A percentile compares a stretch with the other conserved stretches of the same genome.
phyloP scores from a whole-genome alignment of 1,140 invertebrate genomes.

The Drosophila ironensis region DNA sequence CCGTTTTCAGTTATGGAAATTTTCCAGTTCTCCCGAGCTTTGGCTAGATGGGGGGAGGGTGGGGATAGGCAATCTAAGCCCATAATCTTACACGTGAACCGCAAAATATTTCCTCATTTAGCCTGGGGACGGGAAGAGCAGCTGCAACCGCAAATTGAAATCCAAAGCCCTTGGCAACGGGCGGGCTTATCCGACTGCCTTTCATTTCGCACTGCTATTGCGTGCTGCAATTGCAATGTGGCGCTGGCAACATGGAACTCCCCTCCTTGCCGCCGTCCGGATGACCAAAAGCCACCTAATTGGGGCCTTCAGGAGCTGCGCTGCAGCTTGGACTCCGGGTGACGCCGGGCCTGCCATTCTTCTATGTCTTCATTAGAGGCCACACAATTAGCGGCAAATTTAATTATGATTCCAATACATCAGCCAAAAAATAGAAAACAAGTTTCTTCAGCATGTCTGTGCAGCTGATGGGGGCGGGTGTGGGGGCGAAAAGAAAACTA shows the following conservation, averaged over 20 bases:
- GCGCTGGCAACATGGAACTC: slow-evolving; percentile 14
- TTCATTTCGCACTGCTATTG: slow-evolving; percentile 9
- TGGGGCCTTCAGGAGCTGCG: slow-evolving; percentile 16
- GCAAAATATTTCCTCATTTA: slow-evolving; percentile 57
- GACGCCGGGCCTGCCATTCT: slow-evolving; percentile 11
- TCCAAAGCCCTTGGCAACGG: slow-evolving; percentile 42
- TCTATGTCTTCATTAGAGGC: slow-evolving; percentile 29
- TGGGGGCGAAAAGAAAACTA: slow-evolving; percentile 45
- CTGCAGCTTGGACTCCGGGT: not conserved
- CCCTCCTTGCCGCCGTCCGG: not conserved
- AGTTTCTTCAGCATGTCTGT: slow-evolving; percentile 16
- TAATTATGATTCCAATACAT: slow-evolving; percentile 67
- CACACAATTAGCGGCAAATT: slow-evolving; percentile 50
- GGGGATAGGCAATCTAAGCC: slow-evolving; percentile 44
- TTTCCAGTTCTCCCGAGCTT: slow-evolving; percentile 4
- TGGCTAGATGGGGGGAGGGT: slow-evolving; percentile 9
- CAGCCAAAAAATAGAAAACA: slow-evolving; percentile 3
- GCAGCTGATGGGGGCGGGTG: no score
- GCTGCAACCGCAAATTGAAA: slow-evolving; percentile 58
- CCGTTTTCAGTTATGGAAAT: slow-evolving; percentile 35
- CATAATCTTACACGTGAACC: slow-evolving; percentile 70
- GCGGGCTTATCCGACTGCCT: not conserved
- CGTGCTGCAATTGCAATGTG: slow-evolving; percentile 37
- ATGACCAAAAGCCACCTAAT: slow-evolving; percentile 21
- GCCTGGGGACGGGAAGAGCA: slow-evolving; percentile 10